These are phyloP conservation scores for Melanostigma gelatinosum DNA, from an alignment of 2,113 vertebrate genomes.

Conservation along the genomic window DNA sequence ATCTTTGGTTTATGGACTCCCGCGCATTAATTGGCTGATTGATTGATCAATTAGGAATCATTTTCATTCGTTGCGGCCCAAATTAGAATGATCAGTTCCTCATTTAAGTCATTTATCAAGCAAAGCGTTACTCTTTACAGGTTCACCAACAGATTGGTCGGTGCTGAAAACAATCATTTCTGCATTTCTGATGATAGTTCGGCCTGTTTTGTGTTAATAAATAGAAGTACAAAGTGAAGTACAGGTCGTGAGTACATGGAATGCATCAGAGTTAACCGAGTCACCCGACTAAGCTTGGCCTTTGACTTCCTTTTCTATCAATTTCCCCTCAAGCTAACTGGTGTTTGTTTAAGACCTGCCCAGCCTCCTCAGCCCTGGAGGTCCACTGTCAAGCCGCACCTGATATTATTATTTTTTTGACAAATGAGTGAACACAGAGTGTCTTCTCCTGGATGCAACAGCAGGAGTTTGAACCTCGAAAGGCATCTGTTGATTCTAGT, in stretches of 20 bases:
- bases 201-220: not conserved
- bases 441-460: slow-evolving; percentile 5
- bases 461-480: slow-evolving; percentile 36
- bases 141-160: not conserved
- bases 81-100: not conserved
- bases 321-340: slow-evolving; percentile 25
- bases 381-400: slow-evolving; percentile 14
- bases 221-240: not conserved
- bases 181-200: not conserved
- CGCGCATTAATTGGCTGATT: not conserved
- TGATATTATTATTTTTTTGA: slow-evolving; percentile 11
- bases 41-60: not conserved
- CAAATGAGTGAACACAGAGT: slow-evolving; percentile 21
- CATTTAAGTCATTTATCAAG: not conserved
- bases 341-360: slow-evolving; percentile 54
- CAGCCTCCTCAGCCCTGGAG: slow-evolving; percentile 17
- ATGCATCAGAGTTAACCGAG: slow-evolving; percentile 35
- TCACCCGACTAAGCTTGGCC: slow-evolving; percentile 34
- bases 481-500: slow-evolving; percentile 62
- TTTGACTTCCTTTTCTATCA: slow-evolving; percentile 57
- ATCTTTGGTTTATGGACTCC: not conserved
- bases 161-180: not conserved
- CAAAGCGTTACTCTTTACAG: not conserved
- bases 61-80: not conserved
- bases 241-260: slow-evolving; percentile 33